Base-by-base conservation (phyloP, 2,888 invertebrate species). In the Perdita meconis region DNA sequence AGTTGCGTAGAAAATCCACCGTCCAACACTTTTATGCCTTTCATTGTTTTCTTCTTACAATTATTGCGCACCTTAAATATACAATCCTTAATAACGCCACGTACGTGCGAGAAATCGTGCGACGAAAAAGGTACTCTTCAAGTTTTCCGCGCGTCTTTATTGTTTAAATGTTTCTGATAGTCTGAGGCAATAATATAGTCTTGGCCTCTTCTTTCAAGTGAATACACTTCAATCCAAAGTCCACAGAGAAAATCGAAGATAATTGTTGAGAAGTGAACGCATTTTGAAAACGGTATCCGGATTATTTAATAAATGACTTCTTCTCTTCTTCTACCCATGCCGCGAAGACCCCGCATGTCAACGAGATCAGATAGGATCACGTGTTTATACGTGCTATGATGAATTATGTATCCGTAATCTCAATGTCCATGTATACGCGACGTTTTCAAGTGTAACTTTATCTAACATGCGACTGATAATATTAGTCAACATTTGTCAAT, bases 1-100 rank as follows among this genome's bases (percentile, higher is more conserved):
- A 97, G 93, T 92, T 97, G 97, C 13, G 97, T 96, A 26, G 96
- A 96, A 92, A 97, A 97, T 4, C 97, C 97, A 0, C 97, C 97
- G 84, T 95, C 95, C 57, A 95, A 83, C 16, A 95, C 91, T 74
- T 84, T 87, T 12, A 89, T 79, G 3, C 71, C 22, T 16, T 63
- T 66, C 82, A 80, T 82, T 8, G 10, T 63, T 38, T 34, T n/a
- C 5, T 53, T 13, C 22, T 22, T 3, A 24, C n/a, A n/a, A 61
- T 57, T 53, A 51, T 26, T 19, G 16, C 4, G 30, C 12, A 30
- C 51, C 24, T 59, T 51, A 40, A n/a, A 40, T 12, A 10, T 38
- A 26, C 26, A 40, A 47, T 30, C 1, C 5, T 1, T 24, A 56
- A 22, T 16, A 19, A 1, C 2, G 16, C 8, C 13, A 2, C 12